Evolutionary conservation across 2,888 invertebrate species (phyloP).

Genomic region (Linyphia triangularis): DNA sequence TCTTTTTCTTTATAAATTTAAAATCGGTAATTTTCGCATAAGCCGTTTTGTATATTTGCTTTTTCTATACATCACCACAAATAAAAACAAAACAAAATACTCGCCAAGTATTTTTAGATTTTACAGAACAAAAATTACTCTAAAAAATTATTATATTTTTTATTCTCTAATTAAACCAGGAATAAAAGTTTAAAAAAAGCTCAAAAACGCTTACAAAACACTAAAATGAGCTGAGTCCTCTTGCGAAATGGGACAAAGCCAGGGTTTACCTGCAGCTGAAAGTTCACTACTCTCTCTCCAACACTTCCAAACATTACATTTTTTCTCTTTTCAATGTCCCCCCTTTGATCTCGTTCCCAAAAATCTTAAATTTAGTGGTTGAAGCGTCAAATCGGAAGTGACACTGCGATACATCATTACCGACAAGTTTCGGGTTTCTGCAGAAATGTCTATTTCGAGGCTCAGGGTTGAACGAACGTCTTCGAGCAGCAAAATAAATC

Average conservation of each 20-base stretch:
- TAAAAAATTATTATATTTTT: too few species aligned
- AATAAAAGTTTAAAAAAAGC: not conserved
- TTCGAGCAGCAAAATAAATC: slow-evolving; percentile 37
- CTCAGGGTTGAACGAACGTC: slow-evolving; percentile 53
- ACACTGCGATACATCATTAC: slow-evolving; percentile 40
- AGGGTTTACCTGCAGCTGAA: not conserved
- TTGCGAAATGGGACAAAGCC: slow-evolving; percentile 6
- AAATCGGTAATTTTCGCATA: too few species aligned
- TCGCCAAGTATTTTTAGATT: too few species aligned
- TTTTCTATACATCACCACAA: too few species aligned
- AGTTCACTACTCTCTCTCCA: slow-evolving; percentile 18
- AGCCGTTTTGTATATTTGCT: too few species aligned
- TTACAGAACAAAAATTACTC: too few species aligned
- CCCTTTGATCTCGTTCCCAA: not conserved
- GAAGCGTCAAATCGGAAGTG: slow-evolving; percentile 13
- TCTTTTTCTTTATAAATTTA: too few species aligned
- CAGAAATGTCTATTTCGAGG: slow-evolving; percentile 61
- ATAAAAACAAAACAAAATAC: too few species aligned
- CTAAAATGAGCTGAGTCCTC: not conserved
- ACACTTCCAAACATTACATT: not conserved
- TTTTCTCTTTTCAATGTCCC: not conserved
- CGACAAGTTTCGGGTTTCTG: slow-evolving; percentile 30
- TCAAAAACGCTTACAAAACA: not conserved
- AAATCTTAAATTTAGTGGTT: slow-evolving; percentile 5
- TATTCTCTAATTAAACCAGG: not conserved